Conservation (phyloP, 2,888 invertebrate species). For the Chrysodeixis includens region DNA sequence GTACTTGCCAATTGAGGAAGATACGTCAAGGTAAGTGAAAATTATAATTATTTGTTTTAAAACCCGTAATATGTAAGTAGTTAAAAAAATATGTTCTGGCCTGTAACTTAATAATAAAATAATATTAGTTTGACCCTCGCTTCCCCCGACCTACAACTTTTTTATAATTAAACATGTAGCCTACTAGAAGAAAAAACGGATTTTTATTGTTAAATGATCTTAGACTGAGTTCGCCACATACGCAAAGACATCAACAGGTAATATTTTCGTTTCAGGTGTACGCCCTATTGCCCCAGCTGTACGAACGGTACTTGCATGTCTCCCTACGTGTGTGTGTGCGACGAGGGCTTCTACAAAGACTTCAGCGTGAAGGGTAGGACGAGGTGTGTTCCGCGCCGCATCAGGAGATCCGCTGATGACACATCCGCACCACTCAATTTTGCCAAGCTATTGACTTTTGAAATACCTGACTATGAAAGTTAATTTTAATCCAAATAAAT, state of each 20-base stretch:
- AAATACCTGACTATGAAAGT: not conserved
- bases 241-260: too few relatives aligned
- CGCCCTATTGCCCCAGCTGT: not conserved
- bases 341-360: not conserved
- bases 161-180: too few relatives aligned
- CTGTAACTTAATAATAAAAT: too few relatives aligned
- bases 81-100: too few relatives aligned
- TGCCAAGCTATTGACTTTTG: not conserved
- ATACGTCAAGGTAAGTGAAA: not conserved
- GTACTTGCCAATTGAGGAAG: not conserved
- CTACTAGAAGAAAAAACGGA: too few relatives aligned
- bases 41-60: not conserved
- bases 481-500: not conserved
- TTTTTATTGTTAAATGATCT: too few relatives aligned
- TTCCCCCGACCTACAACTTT: too few relatives aligned
- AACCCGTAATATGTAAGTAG: too few relatives aligned
- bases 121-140: too few relatives aligned
- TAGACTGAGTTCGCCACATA: too few relatives aligned
- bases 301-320: not conserved
- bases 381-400: not conserved
- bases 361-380: slow-evolving; percentile 3
- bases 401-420: not conserved
- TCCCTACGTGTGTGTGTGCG: not conserved
- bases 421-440: not conserved
- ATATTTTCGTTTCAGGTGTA: not conserved